These are phyloP conservation scores for Telmatherina bonti DNA, from an alignment of 2,797 vertebrate genomes.

Conservation along the genomic window DNA sequence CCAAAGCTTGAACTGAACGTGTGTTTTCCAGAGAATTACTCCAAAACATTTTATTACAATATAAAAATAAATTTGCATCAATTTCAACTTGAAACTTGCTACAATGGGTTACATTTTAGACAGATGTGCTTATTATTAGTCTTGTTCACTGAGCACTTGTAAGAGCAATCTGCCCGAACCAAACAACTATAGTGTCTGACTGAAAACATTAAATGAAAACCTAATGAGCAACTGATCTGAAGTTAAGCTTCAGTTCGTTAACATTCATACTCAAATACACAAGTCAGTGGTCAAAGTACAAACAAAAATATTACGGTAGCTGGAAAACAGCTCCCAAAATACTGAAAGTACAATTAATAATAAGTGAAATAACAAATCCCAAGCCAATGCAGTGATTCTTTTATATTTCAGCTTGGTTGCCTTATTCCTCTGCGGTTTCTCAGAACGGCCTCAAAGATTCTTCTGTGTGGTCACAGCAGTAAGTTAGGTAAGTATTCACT, in stretches of 20 bases:
- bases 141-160: neutral
- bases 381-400: neutral
- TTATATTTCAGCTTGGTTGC: conserved; percentile 79
- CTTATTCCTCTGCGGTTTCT: conserved; percentile 86
- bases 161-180: neutral
- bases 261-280: neutral
- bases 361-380: neutral
- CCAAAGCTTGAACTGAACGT: conserved; percentile 13
- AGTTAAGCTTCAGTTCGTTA: neutral
- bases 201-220: neutral
- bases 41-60: neutral
- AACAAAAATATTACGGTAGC: neutral
- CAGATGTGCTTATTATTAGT: neutral
- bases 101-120: neutral
- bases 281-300: neutral
- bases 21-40: conserved; percentile 4
- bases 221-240: neutral
- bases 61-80: neutral
- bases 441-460: conserved; percentile 84
- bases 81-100: neutral
- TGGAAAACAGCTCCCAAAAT: conserved; percentile 23
- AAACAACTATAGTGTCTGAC: neutral
- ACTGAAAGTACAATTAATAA: conserved; percentile 8
- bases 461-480: conserved; percentile 14
- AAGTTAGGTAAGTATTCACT: neutral